phyloP scores from a whole-genome alignment of 1,140 invertebrate species.

The Paraescarpia echinospica region DNA sequence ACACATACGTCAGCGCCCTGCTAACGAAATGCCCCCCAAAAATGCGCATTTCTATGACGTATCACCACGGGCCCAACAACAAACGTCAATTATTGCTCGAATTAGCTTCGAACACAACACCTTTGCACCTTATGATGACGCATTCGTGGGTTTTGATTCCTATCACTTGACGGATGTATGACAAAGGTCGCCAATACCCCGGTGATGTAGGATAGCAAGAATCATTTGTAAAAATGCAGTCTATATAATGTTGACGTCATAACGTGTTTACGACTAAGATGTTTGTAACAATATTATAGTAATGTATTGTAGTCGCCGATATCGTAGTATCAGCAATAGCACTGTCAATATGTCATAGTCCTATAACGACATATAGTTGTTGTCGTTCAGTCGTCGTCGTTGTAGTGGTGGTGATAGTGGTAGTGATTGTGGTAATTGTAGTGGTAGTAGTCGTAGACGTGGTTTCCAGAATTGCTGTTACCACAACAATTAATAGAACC shows the following conservation, averaged over 20 bases:
- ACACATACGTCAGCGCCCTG: no score
- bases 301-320: neutral
- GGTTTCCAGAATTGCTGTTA: neutral
- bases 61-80: no score
- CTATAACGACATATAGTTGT: neutral
- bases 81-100: no score
- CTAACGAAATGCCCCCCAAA: no score
- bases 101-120: neutral
- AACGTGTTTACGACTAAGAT: neutral
- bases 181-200: neutral
- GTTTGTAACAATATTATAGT: neutral
- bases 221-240: neutral
- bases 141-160: neutral
- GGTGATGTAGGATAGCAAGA: neutral
- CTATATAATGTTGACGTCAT: neutral
- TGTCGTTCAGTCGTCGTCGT: neutral
- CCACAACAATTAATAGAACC: neutral
- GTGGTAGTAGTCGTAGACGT: neutral
- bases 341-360: neutral
- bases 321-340: neutral
- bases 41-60: no score
- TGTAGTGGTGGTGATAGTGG: neutral
- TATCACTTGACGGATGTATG: neutral
- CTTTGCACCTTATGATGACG: neutral
- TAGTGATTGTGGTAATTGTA: neutral